Base-by-base conservation (phyloP, 2,113 vertebrate genomes). In the Platichthys stellatus region DNA sequence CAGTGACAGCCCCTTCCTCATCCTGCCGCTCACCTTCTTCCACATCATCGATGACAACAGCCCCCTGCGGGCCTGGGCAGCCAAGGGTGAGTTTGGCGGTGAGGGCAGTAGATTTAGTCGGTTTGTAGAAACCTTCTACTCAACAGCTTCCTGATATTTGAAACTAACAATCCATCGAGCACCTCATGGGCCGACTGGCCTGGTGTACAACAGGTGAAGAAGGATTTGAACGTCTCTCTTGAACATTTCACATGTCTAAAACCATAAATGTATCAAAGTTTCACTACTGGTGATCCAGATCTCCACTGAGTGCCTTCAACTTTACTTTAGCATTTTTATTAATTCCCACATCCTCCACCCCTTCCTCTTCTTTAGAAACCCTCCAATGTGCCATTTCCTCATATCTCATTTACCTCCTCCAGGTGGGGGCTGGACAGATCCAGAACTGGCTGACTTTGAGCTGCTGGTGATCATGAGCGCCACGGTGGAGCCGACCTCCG, bases 1-100 rank as follows among this genome's bases (percentile, higher is more conserved):
- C 26, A 98, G 96, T 0, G 97, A 98, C 79, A 98, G 97, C 85
- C 98, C 98, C 75, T 99, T 98, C 92, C 96, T 99, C 90, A 97
- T 98, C 86, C 90, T 98, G 0, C 98, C 98, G 2, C 95, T 99
- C 61, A 98, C 97, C 40, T 99, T 98, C 92, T 97, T 97, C 91
- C 98, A 98, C 1, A 88, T 96, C 88, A 95, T 99, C 1, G 96
- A 98, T 0, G 96, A 96, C 2, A 80, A 47, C 83, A 99, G 97
- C 76, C 97, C 97, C 2, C 84, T 99, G 76, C 88, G 92, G 45
- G 95, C 94, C 31, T 87, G 93, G 85, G 94, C 95, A 0, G 83
- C 95, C 6, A 95, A 93, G 18, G 94, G 94, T 95, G 64, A 14
- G 82, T 51, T 20, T 43, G 0, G n/a, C 0, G 3, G 2, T 38